Evolutionary conservation across 2,888 invertebrate genomes (phyloP), one percentile per base, ranked within the genome.

Genomic region (Escarpia spicata): DNA sequence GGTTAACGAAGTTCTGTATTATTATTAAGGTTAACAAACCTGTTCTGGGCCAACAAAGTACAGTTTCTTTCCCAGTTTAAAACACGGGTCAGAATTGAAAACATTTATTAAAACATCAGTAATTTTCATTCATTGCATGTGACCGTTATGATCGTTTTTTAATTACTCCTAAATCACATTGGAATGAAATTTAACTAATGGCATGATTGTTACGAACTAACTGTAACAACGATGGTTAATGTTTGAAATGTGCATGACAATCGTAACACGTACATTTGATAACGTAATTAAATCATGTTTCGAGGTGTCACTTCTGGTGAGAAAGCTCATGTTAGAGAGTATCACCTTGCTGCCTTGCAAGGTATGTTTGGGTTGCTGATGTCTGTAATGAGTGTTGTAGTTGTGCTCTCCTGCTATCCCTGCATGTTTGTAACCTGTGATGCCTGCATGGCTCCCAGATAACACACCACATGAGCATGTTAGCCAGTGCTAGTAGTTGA

Each of bases 311-410:
- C 75, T 75, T 75, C 75, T 75, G 75, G 75, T 75, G 75, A n/a
- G 75, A 75, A 75, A 75, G 75, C n/a, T 75, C 75, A 75, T 75
- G 75, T 75, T 75, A 75, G 75, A 75, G n/a, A 75, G 75, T 26
- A 15, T 75, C 75, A 75, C 75, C 75, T 75, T 75, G 75, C 75
- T 75, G 75, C 75, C 75, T 75, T 75, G 75, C 75, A 75, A 75
- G 75, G 75, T 75, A 75, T 75, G 75, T 75, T 15, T 75, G 52
- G 52, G 52, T 52, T 52, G 75, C 6, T 26, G 6, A 26, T 75
- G 75, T 75, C 6, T 15, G 75, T 75, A 75, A 26, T 75, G 75
- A 75, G 75, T 75, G 75, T 15, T 26, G 2, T 75, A n/a, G 75
- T 15, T 75, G 19, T 4, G 75, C 75, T 75, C 19, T 75, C 75